phyloP scores from a whole-genome alignment of 2,797 vertebrate genomes.

The Phyllotis vaccarum region DNA sequence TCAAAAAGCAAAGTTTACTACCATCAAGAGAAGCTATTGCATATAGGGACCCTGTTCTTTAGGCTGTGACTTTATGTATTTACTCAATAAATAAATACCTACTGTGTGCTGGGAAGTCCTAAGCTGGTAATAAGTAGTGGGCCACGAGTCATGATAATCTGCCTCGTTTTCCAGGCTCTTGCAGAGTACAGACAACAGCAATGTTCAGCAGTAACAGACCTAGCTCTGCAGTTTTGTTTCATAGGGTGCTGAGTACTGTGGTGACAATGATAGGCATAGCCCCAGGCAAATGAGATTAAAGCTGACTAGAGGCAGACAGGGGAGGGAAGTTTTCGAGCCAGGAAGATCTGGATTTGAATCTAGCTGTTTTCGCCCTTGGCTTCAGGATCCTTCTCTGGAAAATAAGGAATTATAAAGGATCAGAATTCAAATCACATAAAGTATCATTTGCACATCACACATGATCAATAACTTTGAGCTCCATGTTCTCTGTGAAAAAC shows the following conservation, averaged over 20 bases:
- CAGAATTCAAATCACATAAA: not conserved
- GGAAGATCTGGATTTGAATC: not conserved
- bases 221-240: not conserved
- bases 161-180: not conserved
- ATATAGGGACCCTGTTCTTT: not conserved
- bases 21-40: not conserved
- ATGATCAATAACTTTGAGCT: not conserved
- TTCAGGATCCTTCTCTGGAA: not conserved
- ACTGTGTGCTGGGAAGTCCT: not conserved
- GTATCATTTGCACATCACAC: not conserved
- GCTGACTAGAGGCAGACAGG: not conserved
- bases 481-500: not conserved
- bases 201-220: not conserved
- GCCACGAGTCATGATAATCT: not conserved
- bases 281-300: not conserved
- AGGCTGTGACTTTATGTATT: slow-evolving; percentile 9
- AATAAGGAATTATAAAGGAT: not conserved
- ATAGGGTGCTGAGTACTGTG: not conserved
- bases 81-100: not conserved
- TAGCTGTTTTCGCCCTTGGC: not conserved
- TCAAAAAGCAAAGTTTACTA: slow-evolving; percentile 23
- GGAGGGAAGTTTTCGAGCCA: not conserved
- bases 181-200: not conserved
- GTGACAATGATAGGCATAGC: too few species aligned
- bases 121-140: not conserved